phyloP scores from a whole-genome alignment of 2,113 vertebrate species.

The Clarias gariepinus region DNA sequence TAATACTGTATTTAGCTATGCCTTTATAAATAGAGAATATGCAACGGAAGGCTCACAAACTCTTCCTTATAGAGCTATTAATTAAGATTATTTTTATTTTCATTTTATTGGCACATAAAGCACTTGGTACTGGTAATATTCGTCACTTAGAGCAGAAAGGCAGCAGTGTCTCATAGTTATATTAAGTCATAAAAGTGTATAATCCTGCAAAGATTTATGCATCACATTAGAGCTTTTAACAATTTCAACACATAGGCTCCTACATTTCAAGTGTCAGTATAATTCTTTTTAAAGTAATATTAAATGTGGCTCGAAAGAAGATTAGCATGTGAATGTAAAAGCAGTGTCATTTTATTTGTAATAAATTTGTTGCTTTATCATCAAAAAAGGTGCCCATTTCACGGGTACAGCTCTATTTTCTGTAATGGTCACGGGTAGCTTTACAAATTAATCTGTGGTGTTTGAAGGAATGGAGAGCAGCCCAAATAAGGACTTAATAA shows the following conservation, averaged over 20 bases:
- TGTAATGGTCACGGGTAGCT: constrained; percentile 8
- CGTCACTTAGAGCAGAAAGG: not conserved
- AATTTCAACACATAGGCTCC: not conserved
- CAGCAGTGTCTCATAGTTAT: not conserved
- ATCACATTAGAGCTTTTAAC: not conserved
- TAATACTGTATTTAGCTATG: not conserved
- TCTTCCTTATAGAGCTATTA: not conserved
- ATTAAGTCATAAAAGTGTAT: not conserved
- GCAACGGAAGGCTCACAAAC: not conserved
- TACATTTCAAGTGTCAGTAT: not conserved
- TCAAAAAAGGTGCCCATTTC: not conserved
- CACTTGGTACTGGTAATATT: not conserved
- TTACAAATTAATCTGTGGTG: constrained; percentile 3
- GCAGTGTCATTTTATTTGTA: not conserved
- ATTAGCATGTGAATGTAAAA: constrained; percentile 7
- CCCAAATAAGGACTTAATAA: not conserved
- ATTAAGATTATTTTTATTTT: not conserved
- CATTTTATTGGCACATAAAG: not conserved
- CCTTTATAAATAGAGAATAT: not conserved
- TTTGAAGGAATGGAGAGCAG: constrained; percentile 4
- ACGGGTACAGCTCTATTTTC: constrained; percentile 1
- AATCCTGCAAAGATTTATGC: not conserved
- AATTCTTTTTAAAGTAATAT: constrained; percentile 12
- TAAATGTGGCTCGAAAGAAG: not conserved
- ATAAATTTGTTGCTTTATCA: constrained; percentile 7